Percentiles rank a stretch among this genome's conserved stretches.
These are phyloP conservation scores for Callionymus lyra DNA, from an alignment of 2,113 vertebrate species.

Conservation along the genomic window DNA sequence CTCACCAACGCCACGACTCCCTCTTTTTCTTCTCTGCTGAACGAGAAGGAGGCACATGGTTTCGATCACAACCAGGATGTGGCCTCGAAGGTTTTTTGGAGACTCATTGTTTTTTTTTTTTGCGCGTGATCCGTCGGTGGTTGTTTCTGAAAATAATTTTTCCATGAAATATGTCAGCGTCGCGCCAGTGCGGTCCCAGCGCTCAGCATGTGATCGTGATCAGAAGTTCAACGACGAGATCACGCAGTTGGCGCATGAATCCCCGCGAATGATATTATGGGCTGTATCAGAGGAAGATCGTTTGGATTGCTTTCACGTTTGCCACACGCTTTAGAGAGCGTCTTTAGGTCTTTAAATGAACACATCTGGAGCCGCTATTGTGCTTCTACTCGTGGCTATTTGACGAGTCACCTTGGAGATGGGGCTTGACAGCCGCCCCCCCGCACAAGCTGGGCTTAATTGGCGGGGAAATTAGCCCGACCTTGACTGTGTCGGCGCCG, in stretches of 20 bases:
- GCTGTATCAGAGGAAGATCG: conserved; percentile 35
- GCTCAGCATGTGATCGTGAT: too few relatives aligned
- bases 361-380: not conserved
- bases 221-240: not conserved
- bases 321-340: conserved; percentile 22
- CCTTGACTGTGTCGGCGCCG: conserved; percentile 48
- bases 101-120: not conserved
- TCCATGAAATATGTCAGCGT: not conserved
- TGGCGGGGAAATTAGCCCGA: conserved; percentile 60
- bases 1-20: conserved; percentile 22
- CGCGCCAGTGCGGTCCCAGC: not conserved
- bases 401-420: conserved; percentile 65
- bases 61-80: conserved; percentile 31
- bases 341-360: conserved; percentile 12
- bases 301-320: conserved; percentile 44
- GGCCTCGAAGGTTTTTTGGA: conserved; percentile 4
- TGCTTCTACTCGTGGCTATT: conserved; percentile 23
- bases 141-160: not conserved
- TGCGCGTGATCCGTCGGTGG: too few relatives aligned
- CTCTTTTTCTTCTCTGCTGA: conserved; percentile 31
- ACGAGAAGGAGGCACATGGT: conserved; percentile 50
- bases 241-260: conserved; percentile 46
- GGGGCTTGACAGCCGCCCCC: conserved; percentile 63
- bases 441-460: conserved; percentile 55
- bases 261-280: conserved; percentile 42